phyloP scores from a whole-genome alignment of 2,797 vertebrate species.

The Delichon dasypus region DNA sequence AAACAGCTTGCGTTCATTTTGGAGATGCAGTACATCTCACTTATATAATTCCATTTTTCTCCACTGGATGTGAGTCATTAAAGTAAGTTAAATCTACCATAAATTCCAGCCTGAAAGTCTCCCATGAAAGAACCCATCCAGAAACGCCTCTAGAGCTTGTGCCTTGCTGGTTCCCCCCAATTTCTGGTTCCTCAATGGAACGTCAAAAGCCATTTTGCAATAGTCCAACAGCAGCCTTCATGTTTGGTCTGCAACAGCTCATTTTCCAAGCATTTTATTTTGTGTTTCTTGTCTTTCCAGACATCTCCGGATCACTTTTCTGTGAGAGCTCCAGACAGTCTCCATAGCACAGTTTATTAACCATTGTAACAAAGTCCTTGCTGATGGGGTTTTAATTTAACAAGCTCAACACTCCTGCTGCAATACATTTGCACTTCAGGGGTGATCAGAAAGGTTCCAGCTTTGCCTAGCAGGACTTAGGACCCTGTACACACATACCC shows the following conservation, averaged over 20 bases:
- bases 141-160: accelerated
- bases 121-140: not conserved
- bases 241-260: not conserved
- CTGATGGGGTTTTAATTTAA: not conserved
- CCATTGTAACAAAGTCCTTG: not conserved
- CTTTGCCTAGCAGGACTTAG: not conserved
- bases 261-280: not conserved
- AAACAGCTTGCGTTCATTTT: not conserved
- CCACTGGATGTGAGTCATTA: not conserved
- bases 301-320: not conserved
- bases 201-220: not conserved
- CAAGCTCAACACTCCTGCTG: not conserved
- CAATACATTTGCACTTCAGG: not conserved
- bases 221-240: not conserved
- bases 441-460: not conserved
- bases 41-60: not conserved
- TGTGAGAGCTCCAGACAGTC: not conserved
- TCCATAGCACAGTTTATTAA: not conserved
- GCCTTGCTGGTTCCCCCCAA: not conserved
- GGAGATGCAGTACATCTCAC: not conserved
- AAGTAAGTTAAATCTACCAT: not conserved
- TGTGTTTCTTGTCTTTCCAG: not conserved
- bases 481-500: accelerated
- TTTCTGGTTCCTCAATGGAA: not conserved
- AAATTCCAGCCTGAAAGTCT: not conserved